Conservation (phyloP, 2,797 vertebrate species). For the Melanotaenia pygmaea region DNA sequence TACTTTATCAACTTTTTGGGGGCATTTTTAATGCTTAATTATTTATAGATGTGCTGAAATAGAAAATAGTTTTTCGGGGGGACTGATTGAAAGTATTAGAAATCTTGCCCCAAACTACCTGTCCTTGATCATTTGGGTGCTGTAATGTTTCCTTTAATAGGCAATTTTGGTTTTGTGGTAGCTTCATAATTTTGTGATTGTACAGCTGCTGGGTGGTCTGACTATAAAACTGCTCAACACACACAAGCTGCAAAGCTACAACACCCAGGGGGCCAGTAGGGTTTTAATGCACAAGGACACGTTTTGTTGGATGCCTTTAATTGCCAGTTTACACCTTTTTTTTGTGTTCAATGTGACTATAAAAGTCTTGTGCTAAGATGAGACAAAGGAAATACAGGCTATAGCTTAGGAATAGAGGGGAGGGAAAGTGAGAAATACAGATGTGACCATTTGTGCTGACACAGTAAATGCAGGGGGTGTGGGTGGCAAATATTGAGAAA, state of each 20-base stretch:
- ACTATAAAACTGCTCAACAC: conserved; percentile 49
- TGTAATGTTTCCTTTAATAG: conserved; percentile 42
- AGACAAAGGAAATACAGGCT: not conserved
- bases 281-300: conserved; percentile 17
- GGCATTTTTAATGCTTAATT: not conserved
- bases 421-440: conserved; percentile 29
- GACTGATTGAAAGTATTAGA: conserved; percentile 1
- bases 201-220: conserved; percentile 46
- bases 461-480: conserved; percentile 31
- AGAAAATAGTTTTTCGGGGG: not conserved
- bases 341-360: conserved; percentile 7
- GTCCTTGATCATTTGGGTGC: conserved; percentile 18
- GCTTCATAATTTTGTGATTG: conserved; percentile 49
- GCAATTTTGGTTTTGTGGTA: conserved; percentile 37
- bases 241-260: conserved; percentile 26
- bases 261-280: conserved; percentile 40
- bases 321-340: not conserved
- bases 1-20: not conserved
- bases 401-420: not conserved
- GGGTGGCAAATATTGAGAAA: conserved; percentile 24
- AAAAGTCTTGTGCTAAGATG: conserved; percentile 16
- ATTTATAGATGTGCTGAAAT: not conserved
- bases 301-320: conserved; percentile 29
- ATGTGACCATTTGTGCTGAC: conserved; percentile 36
- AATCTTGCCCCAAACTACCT: conserved; percentile 4